Base-by-base conservation (phyloP, 2,113 vertebrate genomes). In the Cyphomyrus discorhynchus region DNA sequence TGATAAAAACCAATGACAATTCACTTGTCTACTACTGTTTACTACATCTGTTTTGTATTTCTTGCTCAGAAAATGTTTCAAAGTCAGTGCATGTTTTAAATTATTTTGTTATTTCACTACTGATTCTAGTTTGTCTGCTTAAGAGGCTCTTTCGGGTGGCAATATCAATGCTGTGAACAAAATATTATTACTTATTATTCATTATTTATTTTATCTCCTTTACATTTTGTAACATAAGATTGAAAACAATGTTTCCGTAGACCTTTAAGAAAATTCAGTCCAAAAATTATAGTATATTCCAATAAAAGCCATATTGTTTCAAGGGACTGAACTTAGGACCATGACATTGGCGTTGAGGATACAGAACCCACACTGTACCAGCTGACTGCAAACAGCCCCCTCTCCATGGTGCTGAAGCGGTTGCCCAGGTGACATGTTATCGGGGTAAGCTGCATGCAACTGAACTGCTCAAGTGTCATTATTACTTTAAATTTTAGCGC, bases 381-480 rank as follows among this genome's bases (percentile, higher is more conserved):
- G 47, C n/a, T 80, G 45, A 19, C 66, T 39, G 88, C 88, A 87
- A 45, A 83, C 90, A 84, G 90, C 80, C 90, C 91, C 89, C 92
- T 94, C 94, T 94, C 94, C 91, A 91, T 93, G 94, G 93, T 92
- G 93, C 93, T 94, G 93, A 94, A 94, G 53, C 88, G 62, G 90
- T 93, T 92, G 90, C 92, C 93, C 93, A 93, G 93, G 93, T 94
- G 93, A 93, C 90, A 85, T 88, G 89, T 90, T 86, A 91, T 92
- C 90, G 90, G 92, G 90, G 86, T 91, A 92, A 88, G 87, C 77
- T 84, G 91, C 62, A 90, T 53, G 74, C 62, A 91, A 89, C 86
- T 58, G 50, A 52, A 13, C 35, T 45, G 27, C 13, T 4, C 77
- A 46, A 89, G 80, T 24, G 39, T 42, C n/a, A 52, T 58, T 62